Percentiles rank a stretch among this genome's conserved stretches.
These are phyloP conservation scores for Holothuria leucospilota DNA, from an alignment of 53 echinoderm and acorn worm species.

Conservation along the genomic window DNA sequence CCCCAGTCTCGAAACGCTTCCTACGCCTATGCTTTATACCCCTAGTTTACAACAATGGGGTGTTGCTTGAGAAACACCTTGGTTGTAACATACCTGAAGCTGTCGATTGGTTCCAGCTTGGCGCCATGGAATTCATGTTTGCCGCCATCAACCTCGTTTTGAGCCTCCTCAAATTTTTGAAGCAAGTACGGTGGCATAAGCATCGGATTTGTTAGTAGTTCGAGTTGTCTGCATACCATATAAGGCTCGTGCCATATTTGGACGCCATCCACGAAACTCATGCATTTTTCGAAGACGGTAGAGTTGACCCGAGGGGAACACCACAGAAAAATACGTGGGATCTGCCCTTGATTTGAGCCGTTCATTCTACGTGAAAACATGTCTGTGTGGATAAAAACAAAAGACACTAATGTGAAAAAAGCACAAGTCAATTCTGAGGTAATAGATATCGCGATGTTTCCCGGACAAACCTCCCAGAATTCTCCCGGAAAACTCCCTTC, in stretches of 20 bases:
- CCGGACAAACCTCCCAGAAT: too few species aligned
- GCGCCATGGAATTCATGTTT: slow-evolving; percentile 47
- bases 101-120: slow-evolving; percentile 31
- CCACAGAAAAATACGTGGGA: slow-evolving; percentile 49
- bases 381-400: slow-evolving; percentile 6
- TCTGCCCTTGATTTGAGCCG: slow-evolving; percentile 19
- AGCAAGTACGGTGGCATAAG: slow-evolving; percentile 33
- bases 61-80: too few species aligned
- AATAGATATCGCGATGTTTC: too few species aligned
- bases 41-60: too few species aligned
- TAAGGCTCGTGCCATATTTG: slow-evolving; percentile 51
- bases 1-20: too few species aligned
- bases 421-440: too few species aligned
- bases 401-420: neutral
- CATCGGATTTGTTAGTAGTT: slow-evolving; percentile 34
- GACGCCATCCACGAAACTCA: slow-evolving; percentile 52
- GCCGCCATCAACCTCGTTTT: slow-evolving; percentile 42
- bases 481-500: too few species aligned
- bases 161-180: slow-evolving; percentile 51
- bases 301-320: slow-evolving; percentile 41
- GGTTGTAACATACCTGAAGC: slow-evolving; percentile 21
- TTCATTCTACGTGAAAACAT: slow-evolving; percentile 43
- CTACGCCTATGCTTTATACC: too few species aligned
- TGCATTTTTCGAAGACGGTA: slow-evolving; percentile 39
- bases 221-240: slow-evolving; percentile 38